Evolutionary conservation across 2,888 invertebrate genomes (phyloP).

Genomic region (Brenthis hecate): DNA sequence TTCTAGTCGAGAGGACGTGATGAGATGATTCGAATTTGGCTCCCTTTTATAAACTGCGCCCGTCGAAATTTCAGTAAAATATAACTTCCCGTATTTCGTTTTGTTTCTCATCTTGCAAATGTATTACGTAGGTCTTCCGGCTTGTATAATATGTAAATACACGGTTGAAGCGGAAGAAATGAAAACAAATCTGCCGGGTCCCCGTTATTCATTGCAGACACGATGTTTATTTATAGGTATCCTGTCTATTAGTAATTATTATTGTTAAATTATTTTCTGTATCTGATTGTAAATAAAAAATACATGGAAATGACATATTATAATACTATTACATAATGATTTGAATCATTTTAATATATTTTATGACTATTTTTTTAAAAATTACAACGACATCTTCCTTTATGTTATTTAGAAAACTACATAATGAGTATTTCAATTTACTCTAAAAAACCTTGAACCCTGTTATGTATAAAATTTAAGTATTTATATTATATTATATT

Average conservation of each 20-base stretch:
- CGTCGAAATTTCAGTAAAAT: slow-evolving; percentile 55
- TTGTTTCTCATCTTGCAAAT: slow-evolving; percentile 71
- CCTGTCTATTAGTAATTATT: slow-evolving; percentile 30
- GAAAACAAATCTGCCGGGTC: slow-evolving; percentile 51
- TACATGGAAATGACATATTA: no score
- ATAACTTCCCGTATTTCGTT: slow-evolving; percentile 63
- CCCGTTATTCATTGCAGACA: slow-evolving; percentile 42
- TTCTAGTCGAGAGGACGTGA: slow-evolving; percentile 49
- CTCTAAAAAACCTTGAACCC: no score
- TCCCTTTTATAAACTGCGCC: slow-evolving; percentile 47
- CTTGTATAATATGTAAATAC: slow-evolving; percentile 68
- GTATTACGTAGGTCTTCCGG: slow-evolving; percentile 63
- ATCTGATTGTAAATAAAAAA: background rate
- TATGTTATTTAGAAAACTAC: no score
- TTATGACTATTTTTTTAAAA: no score
- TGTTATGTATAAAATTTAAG: no score
- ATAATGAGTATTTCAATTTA: no score
- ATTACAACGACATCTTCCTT: no score
- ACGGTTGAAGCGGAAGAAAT: slow-evolving; percentile 61
- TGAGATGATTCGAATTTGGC: slow-evolving; percentile 47
- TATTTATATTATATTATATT: no score
- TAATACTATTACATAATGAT: no score
- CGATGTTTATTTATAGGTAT: slow-evolving; percentile 40
- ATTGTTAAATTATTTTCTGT: slow-evolving; percentile 27
- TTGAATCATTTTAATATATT: no score